phyloP scores from a whole-genome alignment of 2,797 vertebrate genomes.

The Sebastes cheni region DNA sequence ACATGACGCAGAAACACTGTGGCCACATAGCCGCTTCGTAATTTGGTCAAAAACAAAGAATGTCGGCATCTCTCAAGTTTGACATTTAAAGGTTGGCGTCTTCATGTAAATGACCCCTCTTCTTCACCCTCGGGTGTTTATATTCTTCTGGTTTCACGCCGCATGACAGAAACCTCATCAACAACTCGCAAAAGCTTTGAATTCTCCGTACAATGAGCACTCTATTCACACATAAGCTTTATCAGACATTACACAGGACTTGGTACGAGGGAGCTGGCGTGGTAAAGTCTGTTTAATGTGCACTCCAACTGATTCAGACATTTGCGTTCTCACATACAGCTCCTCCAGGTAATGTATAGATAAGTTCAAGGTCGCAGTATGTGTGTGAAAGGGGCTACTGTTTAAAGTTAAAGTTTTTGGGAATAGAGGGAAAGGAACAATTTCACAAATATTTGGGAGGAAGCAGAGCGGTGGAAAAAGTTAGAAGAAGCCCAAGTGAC shows the following conservation, averaged over 20 bases:
- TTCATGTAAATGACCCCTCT: too few relatives aligned
- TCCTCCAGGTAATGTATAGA: background rate
- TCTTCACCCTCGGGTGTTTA: too few relatives aligned
- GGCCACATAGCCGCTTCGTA: too few relatives aligned
- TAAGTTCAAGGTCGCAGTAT: background rate
- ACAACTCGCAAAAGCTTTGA: too few relatives aligned
- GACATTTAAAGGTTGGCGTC: too few relatives aligned
- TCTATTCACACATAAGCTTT: background rate
- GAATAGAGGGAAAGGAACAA: background rate
- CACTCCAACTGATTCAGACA: background rate
- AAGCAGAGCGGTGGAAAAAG: background rate
- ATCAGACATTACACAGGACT: background rate
- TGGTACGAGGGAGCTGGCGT: background rate
- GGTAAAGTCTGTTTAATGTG: background rate
- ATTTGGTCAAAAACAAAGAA: too few relatives aligned
- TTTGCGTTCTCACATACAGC: background rate
- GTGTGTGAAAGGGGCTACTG: background rate
- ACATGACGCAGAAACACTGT: too few relatives aligned
- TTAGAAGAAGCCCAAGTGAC: background rate
- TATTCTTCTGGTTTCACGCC: too few relatives aligned
- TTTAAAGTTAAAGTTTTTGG: background rate
- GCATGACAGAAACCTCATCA: too few relatives aligned
- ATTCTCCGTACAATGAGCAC: too few relatives aligned
- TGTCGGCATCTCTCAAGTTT: too few relatives aligned
- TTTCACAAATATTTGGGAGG: constrained; percentile 1